Conservation (phyloP, 2,113 vertebrate species). For the Myxocyprinus asiaticus region DNA sequence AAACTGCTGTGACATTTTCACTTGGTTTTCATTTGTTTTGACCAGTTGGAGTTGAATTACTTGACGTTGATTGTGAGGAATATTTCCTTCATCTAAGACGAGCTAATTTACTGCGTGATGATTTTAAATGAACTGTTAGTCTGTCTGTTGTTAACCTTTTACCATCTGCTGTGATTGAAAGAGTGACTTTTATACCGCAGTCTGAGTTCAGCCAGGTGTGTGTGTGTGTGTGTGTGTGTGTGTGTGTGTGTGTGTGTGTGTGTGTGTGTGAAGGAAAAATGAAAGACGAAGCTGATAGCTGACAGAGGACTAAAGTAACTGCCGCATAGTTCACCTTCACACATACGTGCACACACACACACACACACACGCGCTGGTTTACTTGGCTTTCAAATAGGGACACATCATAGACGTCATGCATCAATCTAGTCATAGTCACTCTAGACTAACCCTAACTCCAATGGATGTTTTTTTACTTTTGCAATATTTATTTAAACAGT, state of each 20-base stretch:
- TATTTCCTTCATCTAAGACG: not conserved
- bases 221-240: constrained; percentile 37
- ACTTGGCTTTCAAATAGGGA: too few species aligned
- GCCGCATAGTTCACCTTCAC: constrained; percentile 56
- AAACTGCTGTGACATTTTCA: not conserved
- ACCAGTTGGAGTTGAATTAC: not conserved
- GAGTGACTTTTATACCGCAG: not conserved
- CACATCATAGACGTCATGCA: too few species aligned
- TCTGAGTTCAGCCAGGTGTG: not conserved
- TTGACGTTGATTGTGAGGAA: not conserved
- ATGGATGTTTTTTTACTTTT: too few species aligned
- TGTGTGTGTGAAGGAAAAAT: constrained; percentile 26
- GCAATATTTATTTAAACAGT: too few species aligned
- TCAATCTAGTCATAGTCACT: too few species aligned
- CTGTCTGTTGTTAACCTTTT: constrained; percentile 3
- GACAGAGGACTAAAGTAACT: constrained; percentile 10
- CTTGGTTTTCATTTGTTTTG: not conserved
- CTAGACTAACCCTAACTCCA: too few species aligned
- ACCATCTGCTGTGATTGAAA: not conserved
- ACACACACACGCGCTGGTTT: too few species aligned
- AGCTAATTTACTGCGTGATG: constrained; percentile 4
- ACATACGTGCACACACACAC: too few species aligned
- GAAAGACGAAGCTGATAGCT: constrained; percentile 21
- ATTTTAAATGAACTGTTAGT: not conserved
- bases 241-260: constrained; percentile 16